Conservation (phyloP, 2,113 vertebrate genomes). For the Lates calcarifer region DNA sequence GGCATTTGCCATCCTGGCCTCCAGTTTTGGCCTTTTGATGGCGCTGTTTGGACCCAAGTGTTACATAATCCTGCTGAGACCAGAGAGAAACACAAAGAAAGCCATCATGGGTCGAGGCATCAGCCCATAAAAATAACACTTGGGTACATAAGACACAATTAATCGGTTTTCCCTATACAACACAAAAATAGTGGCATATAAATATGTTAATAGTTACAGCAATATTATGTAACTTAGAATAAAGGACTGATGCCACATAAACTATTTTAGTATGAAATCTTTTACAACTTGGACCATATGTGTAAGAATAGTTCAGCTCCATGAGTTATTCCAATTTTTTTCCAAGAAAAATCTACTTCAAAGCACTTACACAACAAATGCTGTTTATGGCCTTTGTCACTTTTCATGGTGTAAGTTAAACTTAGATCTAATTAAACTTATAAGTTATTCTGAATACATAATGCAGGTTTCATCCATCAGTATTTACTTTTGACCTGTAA, state of each 20-base stretch:
- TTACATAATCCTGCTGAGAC: conserved; percentile 81
- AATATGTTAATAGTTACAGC: background rate
- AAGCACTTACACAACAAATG: too few species aligned
- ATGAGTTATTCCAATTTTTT: too few species aligned
- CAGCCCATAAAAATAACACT: background rate
- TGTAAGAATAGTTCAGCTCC: too few species aligned
- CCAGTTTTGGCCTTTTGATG: conserved; percentile 78
- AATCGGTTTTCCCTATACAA: background rate
- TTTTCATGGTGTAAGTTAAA: too few species aligned
- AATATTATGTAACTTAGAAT: background rate
- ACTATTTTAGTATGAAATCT: background rate
- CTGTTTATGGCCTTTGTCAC: too few species aligned
- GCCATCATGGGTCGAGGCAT: conserved; percentile 66
- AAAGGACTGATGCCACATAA: background rate
- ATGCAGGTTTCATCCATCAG: too few species aligned
- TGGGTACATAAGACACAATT: background rate
- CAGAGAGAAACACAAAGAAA: conserved; percentile 82
- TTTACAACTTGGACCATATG: too few species aligned
- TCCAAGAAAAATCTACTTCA: too few species aligned
- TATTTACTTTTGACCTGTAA: too few species aligned
- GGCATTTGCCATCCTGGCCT: conserved; percentile 81
- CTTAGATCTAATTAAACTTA: too few species aligned
- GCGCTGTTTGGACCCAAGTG: conserved; percentile 82
- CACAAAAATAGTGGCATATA: background rate
- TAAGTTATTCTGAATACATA: too few species aligned